Evolutionary conservation across 2,797 vertebrate genomes (phyloP), one percentile per base, ranked within the genome.

Genomic region (Spinus olivaceus): DNA sequence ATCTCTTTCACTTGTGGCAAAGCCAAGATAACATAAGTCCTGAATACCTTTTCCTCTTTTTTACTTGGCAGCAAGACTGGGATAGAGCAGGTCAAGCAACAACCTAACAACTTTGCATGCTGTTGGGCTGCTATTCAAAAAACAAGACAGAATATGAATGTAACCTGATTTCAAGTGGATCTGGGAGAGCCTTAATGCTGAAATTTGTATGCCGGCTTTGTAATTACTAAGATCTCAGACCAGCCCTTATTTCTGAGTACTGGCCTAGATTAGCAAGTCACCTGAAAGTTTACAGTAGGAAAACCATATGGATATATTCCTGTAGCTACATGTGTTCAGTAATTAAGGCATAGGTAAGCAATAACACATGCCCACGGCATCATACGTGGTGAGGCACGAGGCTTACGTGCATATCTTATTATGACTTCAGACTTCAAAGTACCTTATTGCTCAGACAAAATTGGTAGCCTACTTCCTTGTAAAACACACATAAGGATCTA

Each of bases 361-460:
- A 81, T 37, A 95, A 95, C 96, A 89, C 67, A 81, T 80, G 96
- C 96, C 93, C 67, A 78, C 32, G 69, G 96, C 96, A 94, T 90
- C 89, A 61, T 95, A 96, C 85, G 88, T 92, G 96, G 96, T n/a
- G 94, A 95, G 90, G 96, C 97, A 97, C 0, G 47, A 96, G 96
- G 95, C 95, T 95, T 91, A 89, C 41, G 57, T 94, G 91, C 42
- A n/a, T 39, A 88, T 81, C 81, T 94, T 92, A 69, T 90, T 96
- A 97, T 63, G 91, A 72, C 90, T 87, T 94, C 91, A 96, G 96
- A 90, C 83, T 93, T 94, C 91, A 95, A 87, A 97, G 95, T 86
- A 74, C 94, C 81, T 96, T 92, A 96, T 42, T 61, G 93, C 90
- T 97, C 91, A 94, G 94, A 95, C 89, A 94, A 95, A 97, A 97